Evolutionary conservation across 2,888 invertebrate species (phyloP).

Genomic region (Idaea dimidiata): DNA sequence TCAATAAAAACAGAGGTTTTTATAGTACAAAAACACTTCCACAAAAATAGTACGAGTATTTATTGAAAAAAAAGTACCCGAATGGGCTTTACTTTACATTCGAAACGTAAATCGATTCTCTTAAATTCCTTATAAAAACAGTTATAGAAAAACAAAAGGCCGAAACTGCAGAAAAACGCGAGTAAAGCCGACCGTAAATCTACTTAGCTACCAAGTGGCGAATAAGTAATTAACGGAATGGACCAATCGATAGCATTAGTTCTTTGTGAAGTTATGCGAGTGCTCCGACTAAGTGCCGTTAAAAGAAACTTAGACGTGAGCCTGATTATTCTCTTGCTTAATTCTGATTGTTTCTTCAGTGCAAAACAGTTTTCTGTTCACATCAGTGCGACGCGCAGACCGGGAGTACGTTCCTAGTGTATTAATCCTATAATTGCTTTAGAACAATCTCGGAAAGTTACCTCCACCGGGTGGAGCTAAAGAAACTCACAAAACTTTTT

Average conservation of each 20-base stretch:
- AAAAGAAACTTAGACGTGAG: conserved; percentile 78
- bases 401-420: conserved; percentile 55
- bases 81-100: conserved; percentile 38
- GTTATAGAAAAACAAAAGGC: conserved; percentile 52
- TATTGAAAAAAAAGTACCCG: conserved; percentile 36
- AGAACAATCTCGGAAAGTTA: conserved; percentile 74
- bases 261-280: conserved; percentile 72
- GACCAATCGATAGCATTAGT: conserved; percentile 79
- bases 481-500: conserved; percentile 63
- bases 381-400: conserved; percentile 58
- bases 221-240: conserved; percentile 77
- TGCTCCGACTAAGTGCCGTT: conserved; percentile 73
- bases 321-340: conserved; percentile 73
- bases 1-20: too few species aligned
- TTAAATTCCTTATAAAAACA: conserved; percentile 61
- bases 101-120: conserved; percentile 56
- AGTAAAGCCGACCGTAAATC: conserved; percentile 72
- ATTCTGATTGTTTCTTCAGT: conserved; percentile 75
- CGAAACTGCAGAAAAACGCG: conserved; percentile 54
- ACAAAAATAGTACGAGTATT: not conserved
- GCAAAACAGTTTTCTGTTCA: conserved; percentile 65
- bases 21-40: not conserved
- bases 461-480: conserved; percentile 47
- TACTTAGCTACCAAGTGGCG: conserved; percentile 79
- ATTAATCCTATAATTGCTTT: conserved; percentile 79